These are phyloP conservation scores for Tilapia sparmanii DNA, from an alignment of 2,113 vertebrate genomes.

Conservation along the genomic window DNA sequence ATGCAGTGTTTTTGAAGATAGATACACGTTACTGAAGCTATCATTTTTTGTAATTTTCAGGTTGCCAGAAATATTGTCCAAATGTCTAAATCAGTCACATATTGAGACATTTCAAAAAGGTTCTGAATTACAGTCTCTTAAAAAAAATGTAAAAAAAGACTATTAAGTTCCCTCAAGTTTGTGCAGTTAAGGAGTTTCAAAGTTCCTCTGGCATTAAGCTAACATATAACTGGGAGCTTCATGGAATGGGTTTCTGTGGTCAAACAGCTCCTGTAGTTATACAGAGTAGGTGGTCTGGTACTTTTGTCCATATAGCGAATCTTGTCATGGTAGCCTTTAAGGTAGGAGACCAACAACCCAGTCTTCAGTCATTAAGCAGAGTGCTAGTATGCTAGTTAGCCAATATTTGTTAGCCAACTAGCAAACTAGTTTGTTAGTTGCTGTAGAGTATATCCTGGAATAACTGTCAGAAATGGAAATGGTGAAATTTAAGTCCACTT, in stretches of 20 bases:
- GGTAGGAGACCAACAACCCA: neutral
- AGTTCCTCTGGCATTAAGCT: neutral
- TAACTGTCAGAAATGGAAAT: neutral
- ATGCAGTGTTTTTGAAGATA: neutral
- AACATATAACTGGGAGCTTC: neutral
- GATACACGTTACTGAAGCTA: neutral
- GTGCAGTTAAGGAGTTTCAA: neutral
- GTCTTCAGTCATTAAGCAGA: neutral
- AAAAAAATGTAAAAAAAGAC: neutral
- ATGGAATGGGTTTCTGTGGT: neutral
- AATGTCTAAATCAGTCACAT: neutral
- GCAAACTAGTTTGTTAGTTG: neutral
- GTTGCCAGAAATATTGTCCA: neutral
- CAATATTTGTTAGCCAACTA: neutral
- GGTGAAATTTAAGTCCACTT: neutral
- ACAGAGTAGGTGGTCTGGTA: neutral
- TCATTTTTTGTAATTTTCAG: neutral
- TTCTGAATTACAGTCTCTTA: neutral
- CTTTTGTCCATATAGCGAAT: neutral
- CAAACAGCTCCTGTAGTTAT: neutral
- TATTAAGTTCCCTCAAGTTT: neutral
- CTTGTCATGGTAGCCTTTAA: neutral
- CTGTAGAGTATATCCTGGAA: neutral
- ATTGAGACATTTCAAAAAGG: neutral
- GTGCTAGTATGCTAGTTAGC: neutral